Evolutionary conservation across 37 sponge, comb jelly and placozoan species (phyloP).

Genomic region (Crambe crambe): DNA sequence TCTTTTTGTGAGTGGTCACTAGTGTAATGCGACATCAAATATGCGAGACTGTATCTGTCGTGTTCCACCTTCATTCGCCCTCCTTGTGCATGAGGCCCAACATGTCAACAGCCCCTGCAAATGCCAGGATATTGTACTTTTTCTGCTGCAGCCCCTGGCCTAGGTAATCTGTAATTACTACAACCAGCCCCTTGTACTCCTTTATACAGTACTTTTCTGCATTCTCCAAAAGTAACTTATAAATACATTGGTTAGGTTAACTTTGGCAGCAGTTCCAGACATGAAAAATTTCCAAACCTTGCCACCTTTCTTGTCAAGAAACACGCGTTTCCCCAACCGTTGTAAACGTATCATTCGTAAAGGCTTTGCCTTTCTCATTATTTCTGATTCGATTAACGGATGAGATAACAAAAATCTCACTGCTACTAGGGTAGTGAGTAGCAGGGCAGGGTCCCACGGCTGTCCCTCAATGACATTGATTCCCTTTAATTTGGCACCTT

Average conservation of each 20-base stretch:
- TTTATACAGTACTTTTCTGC: neutral
- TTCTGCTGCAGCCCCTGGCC: neutral
- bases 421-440: neutral
- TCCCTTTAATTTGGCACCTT: neutral
- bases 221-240: neutral
- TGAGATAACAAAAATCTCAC: neutral
- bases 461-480: neutral
- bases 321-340: neutral
- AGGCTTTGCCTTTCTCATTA: neutral
- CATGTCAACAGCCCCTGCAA: neutral
- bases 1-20: too few relatives aligned
- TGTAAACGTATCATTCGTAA: neutral
- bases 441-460: neutral
- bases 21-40: too few relatives aligned
- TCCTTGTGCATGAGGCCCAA: neutral
- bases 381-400: neutral
- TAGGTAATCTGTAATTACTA: neutral
- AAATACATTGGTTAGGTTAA: neutral
- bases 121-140: neutral
- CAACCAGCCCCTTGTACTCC: neutral
- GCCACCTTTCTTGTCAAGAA: neutral
- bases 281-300: neutral
- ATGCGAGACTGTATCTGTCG: too few relatives aligned
- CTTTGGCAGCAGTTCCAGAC: neutral
- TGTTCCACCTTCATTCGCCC: too few relatives aligned